A percentile compares a stretch with the other conserved stretches of the same genome.
Conservation (phyloP, 2,797 vertebrate species). For the Allobates femoralis region DNA sequence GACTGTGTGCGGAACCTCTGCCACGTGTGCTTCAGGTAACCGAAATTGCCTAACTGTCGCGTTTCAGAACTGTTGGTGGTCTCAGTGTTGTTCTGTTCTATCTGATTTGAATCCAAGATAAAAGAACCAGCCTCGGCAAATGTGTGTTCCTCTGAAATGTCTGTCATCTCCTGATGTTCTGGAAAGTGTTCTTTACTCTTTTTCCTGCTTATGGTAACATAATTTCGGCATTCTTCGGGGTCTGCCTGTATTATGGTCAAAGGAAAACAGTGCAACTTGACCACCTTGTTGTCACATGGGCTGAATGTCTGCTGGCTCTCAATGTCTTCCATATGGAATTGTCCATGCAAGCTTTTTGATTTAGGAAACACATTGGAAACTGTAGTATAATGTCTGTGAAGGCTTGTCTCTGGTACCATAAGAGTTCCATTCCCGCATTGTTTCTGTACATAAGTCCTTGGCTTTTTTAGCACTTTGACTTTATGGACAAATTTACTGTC, state of each 20-base stretch:
- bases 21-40: slow-evolving; percentile 84
- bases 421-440: slow-evolving; percentile 51
- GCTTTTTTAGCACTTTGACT: slow-evolving; percentile 42
- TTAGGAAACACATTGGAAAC: slow-evolving; percentile 41
- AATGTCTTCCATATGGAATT: slow-evolving; percentile 42
- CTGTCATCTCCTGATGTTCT: slow-evolving; percentile 69
- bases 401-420: slow-evolving; percentile 57
- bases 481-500: neutral
- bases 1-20: slow-evolving; percentile 82
- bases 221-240: slow-evolving; percentile 9
- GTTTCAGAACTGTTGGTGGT: slow-evolving; percentile 22
- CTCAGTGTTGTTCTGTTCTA: slow-evolving; percentile 61
- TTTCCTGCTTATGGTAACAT: rapidly evolving
- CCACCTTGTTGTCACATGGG: slow-evolving; percentile 33
- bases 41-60: slow-evolving; percentile 70
- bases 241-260: slow-evolving; percentile 45
- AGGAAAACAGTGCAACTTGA: slow-evolving; percentile 65
- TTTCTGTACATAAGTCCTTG: slow-evolving; percentile 55
- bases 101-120: slow-evolving; percentile 62
- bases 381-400: slow-evolving; percentile 36
- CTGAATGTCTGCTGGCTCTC: slow-evolving; percentile 41
- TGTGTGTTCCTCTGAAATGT: slow-evolving; percentile 75
- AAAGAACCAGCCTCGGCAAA: slow-evolving; percentile 71
- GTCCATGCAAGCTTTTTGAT: slow-evolving; percentile 12
- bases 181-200: slow-evolving; percentile 26